Conservation (phyloP, 2,113 vertebrate genomes). For the Gasterosteus aculeatus region DNA sequence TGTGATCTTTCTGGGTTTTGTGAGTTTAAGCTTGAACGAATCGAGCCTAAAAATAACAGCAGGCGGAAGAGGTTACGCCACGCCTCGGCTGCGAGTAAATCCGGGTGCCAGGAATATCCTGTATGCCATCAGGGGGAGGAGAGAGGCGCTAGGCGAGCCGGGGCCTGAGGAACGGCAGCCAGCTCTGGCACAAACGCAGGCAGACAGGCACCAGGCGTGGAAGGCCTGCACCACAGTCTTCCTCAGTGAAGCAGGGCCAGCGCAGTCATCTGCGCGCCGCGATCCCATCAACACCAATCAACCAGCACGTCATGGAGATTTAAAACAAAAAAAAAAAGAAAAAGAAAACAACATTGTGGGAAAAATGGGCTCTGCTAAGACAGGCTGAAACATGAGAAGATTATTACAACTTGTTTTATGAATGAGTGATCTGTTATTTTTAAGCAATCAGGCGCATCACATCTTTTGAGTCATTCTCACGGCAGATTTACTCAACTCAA, state of each 20-base stretch:
- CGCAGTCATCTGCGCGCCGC: constrained; percentile 57
- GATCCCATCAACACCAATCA: constrained; percentile 59
- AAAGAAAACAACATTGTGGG: too few relatives aligned
- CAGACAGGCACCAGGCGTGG: constrained; percentile 63
- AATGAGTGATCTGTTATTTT: constrained; percentile 24
- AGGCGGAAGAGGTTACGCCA: constrained; percentile 60
- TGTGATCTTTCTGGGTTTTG: neutral
- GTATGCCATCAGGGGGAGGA: constrained; percentile 35
- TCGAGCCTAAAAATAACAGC: constrained; percentile 69
- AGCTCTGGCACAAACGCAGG: constrained; percentile 46
- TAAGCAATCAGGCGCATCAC: constrained; percentile 5
- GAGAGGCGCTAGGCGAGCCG: constrained; percentile 57
- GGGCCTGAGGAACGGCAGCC: constrained; percentile 52
- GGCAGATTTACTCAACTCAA: neutral
- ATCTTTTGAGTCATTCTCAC: neutral
- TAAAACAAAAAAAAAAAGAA: constrained; percentile 15
- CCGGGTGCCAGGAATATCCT: constrained; percentile 67
- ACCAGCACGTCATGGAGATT: constrained; percentile 32
- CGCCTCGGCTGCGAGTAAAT: constrained; percentile 52
- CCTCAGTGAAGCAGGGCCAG: constrained; percentile 47
- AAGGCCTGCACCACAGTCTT: constrained; percentile 49
- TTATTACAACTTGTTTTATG: constrained; percentile 27
- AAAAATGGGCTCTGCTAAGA: constrained; percentile 24
- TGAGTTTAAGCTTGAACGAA: constrained; percentile 41
- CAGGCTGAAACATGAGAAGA: constrained; percentile 37